Base-by-base conservation (phyloP, 2,113 vertebrate genomes). In the Sinocyclocheilus rhinocerous region DNA sequence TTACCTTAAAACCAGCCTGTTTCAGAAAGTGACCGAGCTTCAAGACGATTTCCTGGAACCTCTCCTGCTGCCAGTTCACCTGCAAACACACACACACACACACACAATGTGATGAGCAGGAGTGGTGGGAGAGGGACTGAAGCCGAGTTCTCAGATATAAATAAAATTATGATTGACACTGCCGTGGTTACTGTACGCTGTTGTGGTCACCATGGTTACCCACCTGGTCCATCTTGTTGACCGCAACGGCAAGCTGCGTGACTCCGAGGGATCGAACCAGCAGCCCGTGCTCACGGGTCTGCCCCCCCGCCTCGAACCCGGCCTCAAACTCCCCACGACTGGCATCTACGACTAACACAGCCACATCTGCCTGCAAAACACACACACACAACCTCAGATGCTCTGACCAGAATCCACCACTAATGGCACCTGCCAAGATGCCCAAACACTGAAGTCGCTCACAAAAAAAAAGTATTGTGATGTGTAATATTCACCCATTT, bases 151-250 rank as follows among this genome's bases (percentile, higher is more conserved):
- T 59, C 86, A 87, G 75, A 77, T 79, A 61, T 39, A 52, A 52
- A 33, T 48, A 45, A 48, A 33, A 78, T 61, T 5, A 81, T 85
- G 86, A 85, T 59, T 89, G 86, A 83, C 83, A 87, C 11, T 20
- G 70, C 42, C 2, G 76, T 87, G 88, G 85, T 82, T 70, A 87
- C 29, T 15, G 72, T 67, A 67, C 1, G 26, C 15, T 83, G n/a
- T 76, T 87, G 88, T 89, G 83, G 85, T 85, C 55, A 36, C 39
- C 45, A 72, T 78, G 76, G 85, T 82, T 84, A 86, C 88, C 45
- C 95, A 99, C 98, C 97, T 99, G 98, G 92, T 99, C 98, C 98
- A 99, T 99, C 93, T 99, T 99, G 94, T 99, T 99, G 92, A 99
- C 95, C 6, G 97, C 97, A 85, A 99, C 97, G 61, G 96, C 97